These are phyloP conservation scores for Polydrusus pterygomalis DNA, from an alignment of 2,888 invertebrate genomes.

Conservation along the genomic window DNA sequence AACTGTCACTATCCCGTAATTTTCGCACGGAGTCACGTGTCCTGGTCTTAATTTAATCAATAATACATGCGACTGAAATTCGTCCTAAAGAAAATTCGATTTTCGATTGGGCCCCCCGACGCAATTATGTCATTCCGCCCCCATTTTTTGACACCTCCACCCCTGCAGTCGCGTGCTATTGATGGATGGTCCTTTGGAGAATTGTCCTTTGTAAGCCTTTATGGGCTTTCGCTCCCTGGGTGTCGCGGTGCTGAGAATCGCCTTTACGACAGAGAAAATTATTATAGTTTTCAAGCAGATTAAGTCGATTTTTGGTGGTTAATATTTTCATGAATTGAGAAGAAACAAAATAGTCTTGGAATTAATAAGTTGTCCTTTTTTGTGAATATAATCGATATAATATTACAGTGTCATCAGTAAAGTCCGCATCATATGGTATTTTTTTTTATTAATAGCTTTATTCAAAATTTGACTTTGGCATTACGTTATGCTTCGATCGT, in stretches of 20 bases:
- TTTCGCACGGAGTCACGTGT: conserved; percentile 52
- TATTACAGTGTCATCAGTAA: no score
- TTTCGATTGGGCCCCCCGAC: conserved; percentile 36
- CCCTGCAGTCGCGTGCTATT: conserved; percentile 49
- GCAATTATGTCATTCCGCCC: conserved; percentile 40
- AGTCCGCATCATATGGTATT: no score
- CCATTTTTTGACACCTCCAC: conserved; percentile 49
- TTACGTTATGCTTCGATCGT: no score
- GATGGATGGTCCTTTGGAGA: conserved; percentile 52
- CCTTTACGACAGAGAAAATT: no score
- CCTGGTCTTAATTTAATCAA: conserved; percentile 51
- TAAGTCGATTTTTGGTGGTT: no score
- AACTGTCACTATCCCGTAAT: conserved; percentile 51
- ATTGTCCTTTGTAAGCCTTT: conserved; percentile 43
- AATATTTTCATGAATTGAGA: no score
- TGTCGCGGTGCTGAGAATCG: background rate
- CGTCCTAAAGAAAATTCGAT: conserved; percentile 46
- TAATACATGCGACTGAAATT: conserved; percentile 47
- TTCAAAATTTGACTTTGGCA: no score
- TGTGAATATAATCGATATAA: no score
- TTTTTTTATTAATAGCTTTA: no score
- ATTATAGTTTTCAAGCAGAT: no score
- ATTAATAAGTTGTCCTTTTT: no score
- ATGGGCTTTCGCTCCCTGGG: conserved; percentile 26
- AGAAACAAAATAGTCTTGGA: no score